Percentiles rank a stretch among this genome's conserved stretches.
Evolutionary conservation across 2,797 vertebrate genomes (phyloP).

Genomic region (Gymnoscopelus microlampas): DNA sequence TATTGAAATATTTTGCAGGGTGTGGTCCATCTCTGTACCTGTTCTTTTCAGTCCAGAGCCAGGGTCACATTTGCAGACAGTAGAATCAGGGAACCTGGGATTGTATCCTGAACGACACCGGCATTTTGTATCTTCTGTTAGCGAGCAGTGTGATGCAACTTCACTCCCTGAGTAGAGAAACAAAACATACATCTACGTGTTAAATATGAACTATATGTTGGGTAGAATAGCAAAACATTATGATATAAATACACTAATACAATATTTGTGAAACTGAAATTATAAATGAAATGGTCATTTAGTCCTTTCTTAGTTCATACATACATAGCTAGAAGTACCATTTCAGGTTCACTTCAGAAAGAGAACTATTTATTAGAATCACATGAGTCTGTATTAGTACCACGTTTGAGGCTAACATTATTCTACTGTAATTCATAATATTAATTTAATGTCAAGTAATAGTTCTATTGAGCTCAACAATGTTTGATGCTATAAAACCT

Average conservation of each 20-base stretch:
- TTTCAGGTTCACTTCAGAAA: not conserved
- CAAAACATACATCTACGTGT: not conserved
- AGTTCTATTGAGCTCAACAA: not conserved
- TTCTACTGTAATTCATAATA: not conserved
- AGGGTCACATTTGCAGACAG: slow-evolving; percentile 50
- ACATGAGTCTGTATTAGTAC: no score
- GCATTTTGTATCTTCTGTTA: slow-evolving; percentile 42
- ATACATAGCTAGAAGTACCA: no score
- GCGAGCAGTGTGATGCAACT: fast-evolving
- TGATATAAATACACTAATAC: not conserved
- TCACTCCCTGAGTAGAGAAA: slow-evolving; percentile 12
- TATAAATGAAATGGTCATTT: no score
- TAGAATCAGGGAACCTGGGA: fast-evolving
- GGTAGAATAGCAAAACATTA: no score
- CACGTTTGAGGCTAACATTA: not conserved
- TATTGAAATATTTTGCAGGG: not conserved
- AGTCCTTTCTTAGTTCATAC: no score
- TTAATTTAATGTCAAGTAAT: not conserved
- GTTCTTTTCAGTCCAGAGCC: slow-evolving; percentile 38
- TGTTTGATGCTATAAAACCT: slow-evolving; percentile 21
- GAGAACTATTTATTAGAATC: no score
- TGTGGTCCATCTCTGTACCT: slow-evolving; percentile 44
- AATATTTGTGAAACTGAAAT: not conserved
- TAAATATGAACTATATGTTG: no score
- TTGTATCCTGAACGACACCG: slow-evolving; percentile 51